These are phyloP conservation scores for Cathartes aura DNA, from an alignment of 2,113 vertebrate genomes.

Conservation along the genomic window DNA sequence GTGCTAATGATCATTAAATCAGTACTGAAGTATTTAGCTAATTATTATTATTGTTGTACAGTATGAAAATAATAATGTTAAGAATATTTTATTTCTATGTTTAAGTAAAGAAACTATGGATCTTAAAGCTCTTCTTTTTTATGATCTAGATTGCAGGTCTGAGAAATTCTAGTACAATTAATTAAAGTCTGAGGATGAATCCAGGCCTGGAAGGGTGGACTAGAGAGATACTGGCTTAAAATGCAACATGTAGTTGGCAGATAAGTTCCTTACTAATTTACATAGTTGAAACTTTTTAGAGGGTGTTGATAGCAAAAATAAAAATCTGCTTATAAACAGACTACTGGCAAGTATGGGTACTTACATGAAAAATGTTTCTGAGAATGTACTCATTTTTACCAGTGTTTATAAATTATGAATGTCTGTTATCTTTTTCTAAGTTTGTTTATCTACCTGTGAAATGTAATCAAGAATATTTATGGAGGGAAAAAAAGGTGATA, in stretches of 20 bases:
- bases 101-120: background rate
- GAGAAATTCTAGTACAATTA: background rate
- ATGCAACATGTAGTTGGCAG: background rate
- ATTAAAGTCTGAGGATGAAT: background rate
- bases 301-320: background rate
- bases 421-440: background rate
- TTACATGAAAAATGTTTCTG: background rate
- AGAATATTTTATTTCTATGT: background rate
- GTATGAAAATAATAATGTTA: background rate
- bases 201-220: background rate
- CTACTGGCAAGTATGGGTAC: background rate
- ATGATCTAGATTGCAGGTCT: background rate
- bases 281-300: background rate
- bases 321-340: background rate
- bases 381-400: background rate
- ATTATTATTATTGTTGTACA: background rate
- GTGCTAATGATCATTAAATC: background rate
- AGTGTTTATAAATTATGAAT: background rate
- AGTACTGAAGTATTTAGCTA: background rate
- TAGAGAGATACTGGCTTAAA: background rate
- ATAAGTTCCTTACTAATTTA: background rate
- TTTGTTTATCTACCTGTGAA: background rate
- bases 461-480: background rate
- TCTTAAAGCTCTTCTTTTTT: background rate
- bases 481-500: background rate